A percentile compares a stretch with the other conserved stretches of the same genome.
Conservation (phyloP, 2,113 vertebrate genomes). For the Rutilus rutilus region DNA sequence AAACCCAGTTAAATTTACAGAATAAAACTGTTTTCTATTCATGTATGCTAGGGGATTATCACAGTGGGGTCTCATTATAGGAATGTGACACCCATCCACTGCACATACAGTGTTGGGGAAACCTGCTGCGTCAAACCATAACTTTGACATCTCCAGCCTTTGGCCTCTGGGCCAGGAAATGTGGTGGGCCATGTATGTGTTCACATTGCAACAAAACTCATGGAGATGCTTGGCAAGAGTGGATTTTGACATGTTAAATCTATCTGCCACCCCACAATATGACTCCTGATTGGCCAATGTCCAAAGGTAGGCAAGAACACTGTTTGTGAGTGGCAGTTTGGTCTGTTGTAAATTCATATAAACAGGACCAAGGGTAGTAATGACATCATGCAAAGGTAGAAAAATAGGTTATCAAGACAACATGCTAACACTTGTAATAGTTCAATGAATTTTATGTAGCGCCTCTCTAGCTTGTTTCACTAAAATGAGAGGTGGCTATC, state of each 20-base stretch:
- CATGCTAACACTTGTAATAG: background rate
- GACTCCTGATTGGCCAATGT: background rate
- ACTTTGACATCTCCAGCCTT: too few species aligned
- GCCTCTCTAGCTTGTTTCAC: too few species aligned
- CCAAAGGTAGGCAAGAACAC: conserved; percentile 6
- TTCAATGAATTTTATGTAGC: background rate
- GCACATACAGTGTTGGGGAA: too few species aligned
- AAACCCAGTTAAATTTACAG: too few species aligned
- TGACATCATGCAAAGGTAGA: background rate
- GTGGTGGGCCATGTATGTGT: background rate
- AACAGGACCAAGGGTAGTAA: background rate
- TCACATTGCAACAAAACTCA: background rate
- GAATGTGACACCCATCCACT: too few species aligned
- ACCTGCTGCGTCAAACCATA: too few species aligned
- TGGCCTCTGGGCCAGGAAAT: background rate
- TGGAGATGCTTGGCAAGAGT: background rate
- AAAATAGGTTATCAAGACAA: background rate
- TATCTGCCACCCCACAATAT: background rate
- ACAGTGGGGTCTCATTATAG: too few species aligned
- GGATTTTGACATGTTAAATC: background rate
- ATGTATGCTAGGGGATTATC: too few species aligned
- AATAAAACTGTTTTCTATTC: too few species aligned
- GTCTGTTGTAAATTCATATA: background rate
- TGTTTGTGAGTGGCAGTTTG: background rate
- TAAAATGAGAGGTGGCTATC: too few species aligned